phyloP scores from a whole-genome alignment of 2,888 invertebrate species.

The Carabus problematicus region DNA sequence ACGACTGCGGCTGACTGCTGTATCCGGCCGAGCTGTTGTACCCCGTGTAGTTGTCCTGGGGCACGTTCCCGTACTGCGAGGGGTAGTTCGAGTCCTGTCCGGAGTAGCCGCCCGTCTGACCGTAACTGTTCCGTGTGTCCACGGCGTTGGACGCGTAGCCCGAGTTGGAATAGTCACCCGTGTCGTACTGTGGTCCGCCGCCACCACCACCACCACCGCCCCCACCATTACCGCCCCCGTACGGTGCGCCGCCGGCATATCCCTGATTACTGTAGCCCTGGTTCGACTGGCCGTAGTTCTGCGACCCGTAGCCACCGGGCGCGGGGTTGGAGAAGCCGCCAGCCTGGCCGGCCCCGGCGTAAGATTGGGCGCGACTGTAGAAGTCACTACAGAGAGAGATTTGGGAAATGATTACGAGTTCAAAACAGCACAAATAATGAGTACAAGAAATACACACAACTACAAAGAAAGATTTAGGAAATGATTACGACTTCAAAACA shows the following conservation, averaged over 20 bases:
- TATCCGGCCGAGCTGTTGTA: constrained; percentile 45
- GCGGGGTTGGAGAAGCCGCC: constrained; percentile 29
- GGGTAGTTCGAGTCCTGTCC: constrained; percentile 45
- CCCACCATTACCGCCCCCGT: constrained; percentile 25
- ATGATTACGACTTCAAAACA: no score
- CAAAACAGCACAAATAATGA: no score
- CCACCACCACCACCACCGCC: constrained; percentile 34
- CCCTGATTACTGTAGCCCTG: constrained; percentile 21
- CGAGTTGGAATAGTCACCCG: constrained; percentile 25
- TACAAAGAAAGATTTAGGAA: no score
- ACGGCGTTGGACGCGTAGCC: constrained; percentile 43
- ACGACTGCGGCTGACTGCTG: constrained; percentile 44
- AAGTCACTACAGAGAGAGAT: neutral
- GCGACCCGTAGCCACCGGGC: constrained; percentile 24
- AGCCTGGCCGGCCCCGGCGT: constrained; percentile 17
- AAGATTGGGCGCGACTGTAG: constrained; percentile 22
- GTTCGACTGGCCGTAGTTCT: constrained; percentile 20
- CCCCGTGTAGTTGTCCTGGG: constrained; percentile 45
- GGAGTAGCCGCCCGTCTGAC: constrained; percentile 44
- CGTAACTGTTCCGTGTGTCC: constrained; percentile 43
- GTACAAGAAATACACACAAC: no score
- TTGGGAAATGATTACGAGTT: neutral
- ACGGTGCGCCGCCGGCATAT: neutral
- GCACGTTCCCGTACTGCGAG: constrained; percentile 41
- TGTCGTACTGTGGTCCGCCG: constrained; percentile 25